These are phyloP conservation scores for Catharus minimus DNA, from an alignment of 2,113 vertebrate species.

Conservation along the genomic window DNA sequence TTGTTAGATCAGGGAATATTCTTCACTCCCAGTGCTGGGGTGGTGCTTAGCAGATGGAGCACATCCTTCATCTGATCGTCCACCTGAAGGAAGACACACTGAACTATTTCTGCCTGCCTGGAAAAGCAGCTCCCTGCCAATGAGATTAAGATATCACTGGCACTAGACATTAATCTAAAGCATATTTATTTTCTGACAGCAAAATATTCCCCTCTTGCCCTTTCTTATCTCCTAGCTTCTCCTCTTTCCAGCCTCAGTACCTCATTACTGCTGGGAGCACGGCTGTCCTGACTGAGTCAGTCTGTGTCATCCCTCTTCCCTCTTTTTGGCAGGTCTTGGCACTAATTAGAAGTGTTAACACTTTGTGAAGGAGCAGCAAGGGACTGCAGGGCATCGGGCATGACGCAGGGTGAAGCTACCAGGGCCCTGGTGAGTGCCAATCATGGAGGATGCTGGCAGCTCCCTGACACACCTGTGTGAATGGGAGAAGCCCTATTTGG, in stretches of 20 bases:
- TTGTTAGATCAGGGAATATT: not conserved
- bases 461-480: accelerated
- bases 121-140: slow-evolving; percentile 15
- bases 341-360: slow-evolving; percentile 58
- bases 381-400: slow-evolving; percentile 9
- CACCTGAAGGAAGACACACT: not conserved
- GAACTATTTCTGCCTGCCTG: not conserved
- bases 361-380: not conserved
- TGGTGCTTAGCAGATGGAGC: accelerated
- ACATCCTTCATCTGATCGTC: not conserved
- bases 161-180: slow-evolving; percentile 18
- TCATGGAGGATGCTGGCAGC: not conserved
- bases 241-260: not conserved
- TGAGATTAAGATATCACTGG: slow-evolving; percentile 54
- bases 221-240: slow-evolving; percentile 59
- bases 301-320: not conserved
- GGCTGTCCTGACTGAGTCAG: not conserved
- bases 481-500: not conserved
- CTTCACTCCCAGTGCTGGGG: accelerated
- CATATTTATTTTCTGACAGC: slow-evolving; percentile 71
- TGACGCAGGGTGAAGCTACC: not conserved
- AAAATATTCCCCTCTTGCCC: slow-evolving; percentile 58
- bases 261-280: not conserved
- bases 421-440: not conserved
- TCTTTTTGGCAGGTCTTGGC: not conserved